Base-by-base conservation (phyloP, 2,113 vertebrate species). In the Clupea harengus region DNA sequence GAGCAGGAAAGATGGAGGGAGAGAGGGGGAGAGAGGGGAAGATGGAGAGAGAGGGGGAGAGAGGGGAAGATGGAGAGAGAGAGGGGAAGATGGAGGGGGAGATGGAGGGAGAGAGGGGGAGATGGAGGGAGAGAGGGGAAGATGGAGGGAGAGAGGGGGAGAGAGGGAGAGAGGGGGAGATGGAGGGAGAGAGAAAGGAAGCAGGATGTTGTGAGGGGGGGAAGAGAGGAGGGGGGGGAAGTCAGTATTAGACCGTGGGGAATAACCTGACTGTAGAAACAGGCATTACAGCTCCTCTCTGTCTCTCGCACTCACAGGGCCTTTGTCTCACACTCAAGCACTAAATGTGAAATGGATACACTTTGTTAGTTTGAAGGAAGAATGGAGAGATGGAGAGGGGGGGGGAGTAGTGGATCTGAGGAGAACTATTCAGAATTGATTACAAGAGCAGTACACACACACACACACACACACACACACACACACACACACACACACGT, bases 341-440 rank as follows among this genome's bases (percentile, higher is more conserved):
- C 13, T 11, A 39, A 39, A 32, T 17, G 25, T 11, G 25, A 78
- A 78, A 32, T 13, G 28, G 72, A 32, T 78, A 78, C 72, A 78
- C 28, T 39, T 32, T 39, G 32, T 3, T 78, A 11, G 1, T 32
- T 78, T 39, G 28, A 78, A 32, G 32, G 28, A 32, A 72, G 64
- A 32, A 13, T 32, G 1, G 64, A 72, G 11, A 28, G 2, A 25
- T 72, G 10, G 67, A 28, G 10, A 9, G 64, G 72, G 72, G 72
- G 60, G 20, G 17, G 57, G 57, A 6, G 57, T 6, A 2, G 28
- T 32, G 67, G 72, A 32, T 32, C n/a, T 44, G 5, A 5, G 10
- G 72, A 17, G 25, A 78, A 78, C 72, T 44, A 32, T 78, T 78
- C 13, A 32, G 25, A 78, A 78, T 78, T 78, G 72, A 78, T 78